Evolutionary conservation across 2,113 vertebrate genomes (phyloP).

Genomic region (Bufo gargarizans): DNA sequence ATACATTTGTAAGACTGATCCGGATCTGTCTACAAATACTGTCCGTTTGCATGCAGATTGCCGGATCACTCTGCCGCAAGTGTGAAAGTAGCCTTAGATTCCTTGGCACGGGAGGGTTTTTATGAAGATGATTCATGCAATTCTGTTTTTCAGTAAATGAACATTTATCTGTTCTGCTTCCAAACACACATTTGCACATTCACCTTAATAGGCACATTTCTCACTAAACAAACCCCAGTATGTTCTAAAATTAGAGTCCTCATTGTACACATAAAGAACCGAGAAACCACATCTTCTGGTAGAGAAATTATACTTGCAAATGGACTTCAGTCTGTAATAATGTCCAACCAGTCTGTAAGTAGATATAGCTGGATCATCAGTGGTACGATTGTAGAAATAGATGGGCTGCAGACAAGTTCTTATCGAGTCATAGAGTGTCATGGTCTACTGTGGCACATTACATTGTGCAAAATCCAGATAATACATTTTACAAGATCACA

Average conservation of each 20-base stretch:
- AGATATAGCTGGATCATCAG: background rate
- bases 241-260: conserved; percentile 28
- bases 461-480: background rate
- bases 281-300: background rate
- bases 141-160: conserved; percentile 8
- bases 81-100: background rate
- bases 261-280: conserved; percentile 22
- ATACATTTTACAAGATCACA: background rate
- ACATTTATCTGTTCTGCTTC: conserved; percentile 18
- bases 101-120: background rate
- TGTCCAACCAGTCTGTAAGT: background rate
- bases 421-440: background rate
- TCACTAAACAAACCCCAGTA: conserved; percentile 15
- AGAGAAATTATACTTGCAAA: background rate
- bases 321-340: background rate
- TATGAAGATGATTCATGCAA: conserved; percentile 6
- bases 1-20: too few relatives aligned
- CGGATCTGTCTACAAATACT: too few relatives aligned
- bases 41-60: too few relatives aligned
- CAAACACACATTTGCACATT: conserved; percentile 5
- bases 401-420: background rate
- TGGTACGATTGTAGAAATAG: background rate
- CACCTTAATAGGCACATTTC: conserved; percentile 30
- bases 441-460: background rate
- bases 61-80: too few relatives aligned